Base-by-base conservation (phyloP, 37 sponge, comb jelly and placozoan species). In the Chondrosia reniformis region DNA sequence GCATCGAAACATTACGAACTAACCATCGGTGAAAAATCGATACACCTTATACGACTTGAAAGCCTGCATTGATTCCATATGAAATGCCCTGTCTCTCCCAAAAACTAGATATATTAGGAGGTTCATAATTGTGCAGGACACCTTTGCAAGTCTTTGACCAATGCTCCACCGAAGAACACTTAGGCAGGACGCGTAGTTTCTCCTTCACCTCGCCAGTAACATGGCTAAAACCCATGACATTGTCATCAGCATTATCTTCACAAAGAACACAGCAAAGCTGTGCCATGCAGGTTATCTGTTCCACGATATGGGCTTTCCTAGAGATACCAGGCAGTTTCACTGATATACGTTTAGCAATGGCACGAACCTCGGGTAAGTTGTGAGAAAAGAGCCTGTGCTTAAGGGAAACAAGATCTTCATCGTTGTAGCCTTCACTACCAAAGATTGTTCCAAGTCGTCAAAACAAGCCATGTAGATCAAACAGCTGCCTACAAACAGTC, bases 111-210 rank as follows among this genome's bases (percentile, higher is more conserved):
- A 77, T 10, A 77, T 27, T 21, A 77, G 41, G 2, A 77, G 22
- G 32, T 77, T 77, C 78, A 77, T 55, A 52, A 77, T n/a, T n/a
- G n/a, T n/a, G n/a, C n/a, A n/a, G n/a, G n/a, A n/a, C 32, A 10
- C 24, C 24, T 4, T 15, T 22, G 21, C 15, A 75, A 31, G 46
- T 42, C 46, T 75, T 75, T 13, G 5, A 31, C n/a, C 44, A 75
- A 4, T 42, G 30, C 8, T 28, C 45, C 21, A 75, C 52, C 7
- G 31, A 46, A 15, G 37, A 36, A 43, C 43, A 75, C 30, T 46
- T 24, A 6, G 76, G 76, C 46, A 75, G 45, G 25, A 40, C 12
- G 17, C 30, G 43, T 31, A 75, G 45, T 19, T 27, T 45, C 37
- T 54, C 45, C 19, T 42, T 75, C 13, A 75, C 76, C 45, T 75